These are phyloP conservation scores for Leuciscus idus DNA, from an alignment of 2,113 vertebrate genomes.

Conservation along the genomic window DNA sequence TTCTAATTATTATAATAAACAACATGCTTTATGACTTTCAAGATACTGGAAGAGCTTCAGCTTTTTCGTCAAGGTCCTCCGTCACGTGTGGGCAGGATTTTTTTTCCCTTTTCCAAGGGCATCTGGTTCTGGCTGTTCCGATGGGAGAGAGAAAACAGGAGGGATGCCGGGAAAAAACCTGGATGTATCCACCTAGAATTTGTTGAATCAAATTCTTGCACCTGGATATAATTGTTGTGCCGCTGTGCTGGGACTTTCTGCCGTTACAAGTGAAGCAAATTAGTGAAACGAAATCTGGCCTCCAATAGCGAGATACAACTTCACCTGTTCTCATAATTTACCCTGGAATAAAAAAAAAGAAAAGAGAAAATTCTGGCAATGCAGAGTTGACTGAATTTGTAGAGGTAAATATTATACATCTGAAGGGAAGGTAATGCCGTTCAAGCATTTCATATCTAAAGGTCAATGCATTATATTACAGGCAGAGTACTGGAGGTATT, in stretches of 20 bases:
- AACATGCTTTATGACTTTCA: slow-evolving; percentile 78
- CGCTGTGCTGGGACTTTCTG: slow-evolving; percentile 94
- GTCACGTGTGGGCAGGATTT: slow-evolving; percentile 74
- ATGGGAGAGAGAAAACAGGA: slow-evolving; percentile 74
- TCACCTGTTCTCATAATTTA: slow-evolving; percentile 86
- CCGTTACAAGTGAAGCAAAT: slow-evolving; percentile 92
- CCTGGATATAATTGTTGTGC: slow-evolving; percentile 96
- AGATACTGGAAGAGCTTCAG: slow-evolving; percentile 78
- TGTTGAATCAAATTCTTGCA: slow-evolving; percentile 98
- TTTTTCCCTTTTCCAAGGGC: slow-evolving; percentile 75
- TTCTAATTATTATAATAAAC: slow-evolving; percentile 79
- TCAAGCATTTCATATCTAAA: slow-evolving; percentile 24
- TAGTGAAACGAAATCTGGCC: slow-evolving; percentile 91
- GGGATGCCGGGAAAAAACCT: slow-evolving; percentile 72
- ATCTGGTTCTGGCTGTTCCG: slow-evolving; percentile 86
- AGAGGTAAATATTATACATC: neutral
- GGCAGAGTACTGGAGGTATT: neutral
- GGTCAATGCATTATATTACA: neutral
- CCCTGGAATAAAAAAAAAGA: slow-evolving; percentile 44
- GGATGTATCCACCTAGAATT: slow-evolving; percentile 93
- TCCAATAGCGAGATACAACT: slow-evolving; percentile 88
- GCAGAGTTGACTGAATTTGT: slow-evolving; percentile 30
- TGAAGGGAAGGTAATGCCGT: slow-evolving; percentile 1
- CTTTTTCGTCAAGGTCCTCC: slow-evolving; percentile 77
- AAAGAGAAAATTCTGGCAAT: slow-evolving; percentile 55